These are phyloP conservation scores for Drosophila ezoana DNA, from an alignment of 2,888 invertebrate genomes.

Conservation along the genomic window DNA sequence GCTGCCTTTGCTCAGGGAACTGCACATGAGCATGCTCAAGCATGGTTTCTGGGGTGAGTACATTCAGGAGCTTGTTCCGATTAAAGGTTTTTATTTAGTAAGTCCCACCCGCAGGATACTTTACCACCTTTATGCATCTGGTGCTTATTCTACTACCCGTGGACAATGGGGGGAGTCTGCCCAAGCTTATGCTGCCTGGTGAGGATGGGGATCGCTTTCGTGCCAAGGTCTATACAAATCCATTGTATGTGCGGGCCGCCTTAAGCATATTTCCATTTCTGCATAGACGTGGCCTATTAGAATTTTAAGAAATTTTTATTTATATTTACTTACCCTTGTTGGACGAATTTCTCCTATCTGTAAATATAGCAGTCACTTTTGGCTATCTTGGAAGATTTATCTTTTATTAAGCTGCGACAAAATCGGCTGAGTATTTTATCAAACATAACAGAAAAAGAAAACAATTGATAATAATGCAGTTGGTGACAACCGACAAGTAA, in stretches of 20 bases:
- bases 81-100: not conserved
- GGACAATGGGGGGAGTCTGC: slow-evolving; percentile 76
- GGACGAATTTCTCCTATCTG: slow-evolving; percentile 35
- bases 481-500: not conserved
- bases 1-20: slow-evolving; percentile 77
- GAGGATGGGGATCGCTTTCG: slow-evolving; percentile 80
- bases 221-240: slow-evolving; percentile 79
- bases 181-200: slow-evolving; percentile 71
- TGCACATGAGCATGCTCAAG: slow-evolving; percentile 82
- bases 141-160: slow-evolving; percentile 78
- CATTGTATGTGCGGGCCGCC: slow-evolving; percentile 79
- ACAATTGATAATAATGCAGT: not conserved
- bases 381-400: slow-evolving; percentile 63
- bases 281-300: slow-evolving; percentile 78
- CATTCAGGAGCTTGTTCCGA: not conserved
- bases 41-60: slow-evolving; percentile 81
- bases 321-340: slow-evolving; percentile 11
- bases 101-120: slow-evolving; percentile 65
- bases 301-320: slow-evolving; percentile 53
- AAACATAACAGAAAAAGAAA: slow-evolving; percentile 18
- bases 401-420: slow-evolving; percentile 61
- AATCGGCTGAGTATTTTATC: slow-evolving; percentile 23
- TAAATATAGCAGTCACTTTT: slow-evolving; percentile 28
- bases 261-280: slow-evolving; percentile 82
- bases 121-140: slow-evolving; percentile 76